Evolutionary conservation across 2,113 vertebrate genomes (phyloP).

Genomic region (Mohoua ochrocephala): DNA sequence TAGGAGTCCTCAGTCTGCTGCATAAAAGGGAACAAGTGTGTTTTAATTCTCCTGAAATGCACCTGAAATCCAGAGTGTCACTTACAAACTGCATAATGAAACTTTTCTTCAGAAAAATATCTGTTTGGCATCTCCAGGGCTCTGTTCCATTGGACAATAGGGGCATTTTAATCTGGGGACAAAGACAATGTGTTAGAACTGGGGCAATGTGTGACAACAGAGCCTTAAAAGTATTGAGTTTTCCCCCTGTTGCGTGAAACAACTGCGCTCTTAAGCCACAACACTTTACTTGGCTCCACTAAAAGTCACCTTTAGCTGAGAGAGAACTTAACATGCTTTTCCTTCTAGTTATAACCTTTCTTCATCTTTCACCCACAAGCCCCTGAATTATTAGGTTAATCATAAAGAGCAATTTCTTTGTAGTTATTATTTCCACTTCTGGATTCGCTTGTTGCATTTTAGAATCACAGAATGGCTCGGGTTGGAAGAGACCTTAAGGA

Average conservation of each 20-base stretch:
- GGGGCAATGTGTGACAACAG: background rate
- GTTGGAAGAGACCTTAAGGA: background rate
- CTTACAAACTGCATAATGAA: constrained; percentile 67
- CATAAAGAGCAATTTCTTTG: background rate
- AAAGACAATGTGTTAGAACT: constrained; percentile 21
- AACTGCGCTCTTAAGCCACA: background rate
- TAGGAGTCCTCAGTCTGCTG: constrained; percentile 69
- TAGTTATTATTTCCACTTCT: background rate
- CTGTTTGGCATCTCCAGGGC: constrained; percentile 85
- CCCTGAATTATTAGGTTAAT: background rate
- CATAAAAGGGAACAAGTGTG: constrained; percentile 58
- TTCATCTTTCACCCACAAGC: background rate
- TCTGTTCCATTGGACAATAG: constrained; percentile 87
- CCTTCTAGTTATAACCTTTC: background rate
- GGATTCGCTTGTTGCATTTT: background rate
- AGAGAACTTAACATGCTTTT: background rate
- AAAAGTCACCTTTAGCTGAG: background rate
- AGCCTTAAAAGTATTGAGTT: background rate
- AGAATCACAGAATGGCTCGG: background rate
- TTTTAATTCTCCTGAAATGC: constrained; percentile 66
- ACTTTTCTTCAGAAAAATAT: constrained; percentile 83
- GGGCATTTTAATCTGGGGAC: constrained; percentile 83
- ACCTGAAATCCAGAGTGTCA: constrained; percentile 66
- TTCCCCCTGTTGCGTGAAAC: background rate
- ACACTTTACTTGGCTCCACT: background rate